A percentile compares a stretch with the other conserved stretches of the same genome.
phyloP scores from a whole-genome alignment of 2,888 invertebrate genomes.

The Amaurobius ferox region DNA sequence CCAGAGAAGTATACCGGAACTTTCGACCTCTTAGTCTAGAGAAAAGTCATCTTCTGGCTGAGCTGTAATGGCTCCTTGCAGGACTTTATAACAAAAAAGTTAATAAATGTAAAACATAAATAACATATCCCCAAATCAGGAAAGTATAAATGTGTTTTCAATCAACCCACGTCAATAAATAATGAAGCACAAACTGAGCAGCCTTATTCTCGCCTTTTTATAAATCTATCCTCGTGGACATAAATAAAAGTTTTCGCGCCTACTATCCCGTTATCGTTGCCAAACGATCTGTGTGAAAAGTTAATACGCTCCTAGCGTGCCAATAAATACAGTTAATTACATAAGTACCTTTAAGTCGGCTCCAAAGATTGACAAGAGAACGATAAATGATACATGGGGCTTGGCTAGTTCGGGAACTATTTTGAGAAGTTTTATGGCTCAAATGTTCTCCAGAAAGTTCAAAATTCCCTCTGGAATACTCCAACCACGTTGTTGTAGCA shows the following conservation, averaged over 20 bases:
- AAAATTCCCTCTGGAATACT: not conserved
- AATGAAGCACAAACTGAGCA: too few relatives aligned
- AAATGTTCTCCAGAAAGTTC: not conserved
- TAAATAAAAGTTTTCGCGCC: not conserved
- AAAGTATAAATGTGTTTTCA: too few relatives aligned
- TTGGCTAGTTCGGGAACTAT: not conserved
- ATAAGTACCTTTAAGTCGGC: not conserved
- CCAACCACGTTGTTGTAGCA: not conserved
- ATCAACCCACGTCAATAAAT: too few relatives aligned
- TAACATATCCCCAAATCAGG: too few relatives aligned
- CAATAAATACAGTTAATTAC: conserved; percentile 45
- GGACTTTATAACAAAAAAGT: too few relatives aligned
- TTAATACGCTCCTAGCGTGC: conserved; percentile 1
- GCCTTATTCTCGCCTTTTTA: too few relatives aligned
- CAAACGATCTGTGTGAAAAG: not conserved
- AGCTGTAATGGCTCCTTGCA: too few relatives aligned
- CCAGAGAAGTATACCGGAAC: too few relatives aligned
- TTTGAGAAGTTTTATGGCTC: conserved; percentile 7
- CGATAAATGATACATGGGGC: not conserved
- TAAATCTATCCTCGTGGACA: too few relatives aligned
- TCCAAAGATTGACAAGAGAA: not conserved
- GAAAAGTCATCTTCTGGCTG: too few relatives aligned
- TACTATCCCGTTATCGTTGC: not conserved
- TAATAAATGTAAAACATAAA: too few relatives aligned
- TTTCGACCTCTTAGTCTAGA: too few relatives aligned